A percentile compares a stretch with the other conserved stretches of the same genome.
Evolutionary conservation across 2,113 vertebrate genomes (phyloP).

Genomic region (Orthonyx spaldingii): DNA sequence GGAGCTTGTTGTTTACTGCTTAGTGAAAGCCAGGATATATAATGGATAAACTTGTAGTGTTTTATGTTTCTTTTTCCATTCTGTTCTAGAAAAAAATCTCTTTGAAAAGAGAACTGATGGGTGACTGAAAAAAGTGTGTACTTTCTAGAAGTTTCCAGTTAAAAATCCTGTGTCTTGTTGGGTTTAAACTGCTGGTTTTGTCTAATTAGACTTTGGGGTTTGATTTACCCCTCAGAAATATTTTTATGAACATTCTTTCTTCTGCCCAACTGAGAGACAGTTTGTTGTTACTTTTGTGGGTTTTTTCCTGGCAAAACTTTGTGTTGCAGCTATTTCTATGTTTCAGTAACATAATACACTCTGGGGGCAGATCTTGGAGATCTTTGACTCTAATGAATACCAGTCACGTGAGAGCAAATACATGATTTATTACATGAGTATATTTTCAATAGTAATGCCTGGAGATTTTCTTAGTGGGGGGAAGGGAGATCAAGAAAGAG

Average conservation of each 20-base stretch:
- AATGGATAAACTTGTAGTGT: not conserved
- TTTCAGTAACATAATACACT: constrained; percentile 67
- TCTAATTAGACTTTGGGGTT: constrained; percentile 55
- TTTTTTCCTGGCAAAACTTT: constrained; percentile 46
- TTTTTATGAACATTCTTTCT: constrained; percentile 65
- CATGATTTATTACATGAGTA: constrained; percentile 57
- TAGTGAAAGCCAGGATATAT: not conserved
- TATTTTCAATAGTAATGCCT: constrained; percentile 30
- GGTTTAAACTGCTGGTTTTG: constrained; percentile 32
- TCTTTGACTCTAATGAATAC: constrained; percentile 53
- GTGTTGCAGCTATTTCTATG: constrained; percentile 57
- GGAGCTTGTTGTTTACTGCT: not conserved
- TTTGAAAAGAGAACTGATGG: not conserved
- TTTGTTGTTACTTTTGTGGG: constrained; percentile 54
- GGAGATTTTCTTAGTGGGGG: not conserved
- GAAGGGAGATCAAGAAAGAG: not conserved
- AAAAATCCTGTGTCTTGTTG: not conserved
- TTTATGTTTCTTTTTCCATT: not conserved
- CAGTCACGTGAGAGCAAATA: constrained; percentile 50
- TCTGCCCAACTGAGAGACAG: constrained; percentile 60
- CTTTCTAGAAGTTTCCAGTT: not conserved
- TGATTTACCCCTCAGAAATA: constrained; percentile 44
- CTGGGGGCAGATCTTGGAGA: constrained; percentile 47
- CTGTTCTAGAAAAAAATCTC: not conserved
- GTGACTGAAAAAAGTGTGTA: not conserved